These are phyloP conservation scores for Phoeniculus purpureus DNA, from an alignment of 2,797 vertebrate species.

Conservation along the genomic window DNA sequence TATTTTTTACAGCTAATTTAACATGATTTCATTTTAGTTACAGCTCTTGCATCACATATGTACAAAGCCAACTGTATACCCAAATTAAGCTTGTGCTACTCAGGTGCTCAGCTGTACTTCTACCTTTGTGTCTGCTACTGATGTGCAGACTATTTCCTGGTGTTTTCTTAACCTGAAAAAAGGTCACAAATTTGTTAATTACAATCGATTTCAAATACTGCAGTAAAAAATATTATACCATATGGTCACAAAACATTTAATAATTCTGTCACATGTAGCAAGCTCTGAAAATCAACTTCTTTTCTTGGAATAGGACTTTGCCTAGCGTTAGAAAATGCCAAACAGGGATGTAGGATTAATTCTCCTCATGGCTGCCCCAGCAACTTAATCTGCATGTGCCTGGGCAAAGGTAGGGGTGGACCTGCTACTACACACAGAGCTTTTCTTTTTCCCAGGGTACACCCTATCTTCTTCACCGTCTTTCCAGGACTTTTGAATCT, in stretches of 20 bases:
- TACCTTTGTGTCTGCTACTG: not conserved
- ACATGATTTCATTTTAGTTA: slow-evolving; percentile 81
- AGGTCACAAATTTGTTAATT: slow-evolving; percentile 16
- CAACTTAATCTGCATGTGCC: slow-evolving; percentile 2
- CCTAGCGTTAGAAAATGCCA: slow-evolving; percentile 45
- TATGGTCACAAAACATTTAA: slow-evolving; percentile 24
- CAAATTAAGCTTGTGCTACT: slow-evolving; percentile 56
- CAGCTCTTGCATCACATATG: slow-evolving; percentile 76
- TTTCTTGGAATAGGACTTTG: slow-evolving; percentile 37
- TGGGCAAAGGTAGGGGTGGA: not conserved
- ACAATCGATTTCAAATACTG: slow-evolving; percentile 24
- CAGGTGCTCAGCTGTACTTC: slow-evolving; percentile 62
- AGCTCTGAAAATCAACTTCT: slow-evolving; percentile 52
- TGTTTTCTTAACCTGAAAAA: slow-evolving; percentile 5
- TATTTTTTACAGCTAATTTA: slow-evolving; percentile 86
- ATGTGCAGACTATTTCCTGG: not conserved
- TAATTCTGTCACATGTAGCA: slow-evolving; percentile 43
- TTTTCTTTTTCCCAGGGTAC: not conserved
- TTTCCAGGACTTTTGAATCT: not conserved
- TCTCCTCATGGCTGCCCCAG: not conserved
- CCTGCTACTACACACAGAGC: not conserved
- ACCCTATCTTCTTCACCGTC: not conserved
- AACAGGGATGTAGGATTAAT: slow-evolving; percentile 41
- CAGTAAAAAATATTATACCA: slow-evolving; percentile 9
- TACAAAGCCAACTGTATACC: slow-evolving; percentile 71